These are phyloP conservation scores for Thaumatotibia leucotreta DNA, from an alignment of 1,140 invertebrate species.

Conservation along the genomic window DNA sequence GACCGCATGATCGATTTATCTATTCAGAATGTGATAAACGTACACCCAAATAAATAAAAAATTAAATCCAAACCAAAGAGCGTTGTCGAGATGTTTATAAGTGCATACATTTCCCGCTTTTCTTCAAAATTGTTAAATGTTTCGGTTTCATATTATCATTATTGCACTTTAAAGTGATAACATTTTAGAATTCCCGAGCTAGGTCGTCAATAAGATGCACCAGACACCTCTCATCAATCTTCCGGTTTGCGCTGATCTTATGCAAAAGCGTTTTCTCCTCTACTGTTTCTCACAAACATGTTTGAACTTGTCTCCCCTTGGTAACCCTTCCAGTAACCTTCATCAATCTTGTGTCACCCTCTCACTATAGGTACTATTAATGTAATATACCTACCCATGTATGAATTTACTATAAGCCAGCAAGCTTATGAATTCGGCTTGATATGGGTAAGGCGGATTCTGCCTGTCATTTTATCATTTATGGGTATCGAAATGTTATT, in stretches of 20 bases:
- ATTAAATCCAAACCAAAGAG: too few relatives aligned
- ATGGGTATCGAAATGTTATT: neutral
- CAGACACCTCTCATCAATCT: constrained; percentile 34
- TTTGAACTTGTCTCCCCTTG: neutral
- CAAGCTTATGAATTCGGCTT: neutral
- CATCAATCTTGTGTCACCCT: constrained; percentile 35
- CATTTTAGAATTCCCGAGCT: neutral
- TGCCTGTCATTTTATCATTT: neutral
- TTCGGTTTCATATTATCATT: too few relatives aligned
- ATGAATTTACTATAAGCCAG: neutral
- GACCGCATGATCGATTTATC: too few relatives aligned
- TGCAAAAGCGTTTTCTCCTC: neutral
- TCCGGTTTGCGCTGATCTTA: constrained; percentile 22
- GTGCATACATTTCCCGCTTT: too few relatives aligned
- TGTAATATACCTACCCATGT: neutral
- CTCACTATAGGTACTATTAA: constrained; percentile 1
- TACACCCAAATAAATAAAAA: too few relatives aligned
- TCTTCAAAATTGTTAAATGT: too few relatives aligned
- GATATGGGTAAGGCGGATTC: neutral
- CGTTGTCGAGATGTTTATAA: too few relatives aligned
- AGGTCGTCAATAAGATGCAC: neutral
- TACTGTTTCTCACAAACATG: neutral
- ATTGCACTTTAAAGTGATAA: neutral
- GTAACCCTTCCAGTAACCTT: constrained; percentile 8
- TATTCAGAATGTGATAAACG: too few relatives aligned